Percentiles rank a stretch among this genome's conserved stretches.
Evolutionary conservation across 2,797 vertebrate species (phyloP).

Genomic region (Gymnothorax reevesii): DNA sequence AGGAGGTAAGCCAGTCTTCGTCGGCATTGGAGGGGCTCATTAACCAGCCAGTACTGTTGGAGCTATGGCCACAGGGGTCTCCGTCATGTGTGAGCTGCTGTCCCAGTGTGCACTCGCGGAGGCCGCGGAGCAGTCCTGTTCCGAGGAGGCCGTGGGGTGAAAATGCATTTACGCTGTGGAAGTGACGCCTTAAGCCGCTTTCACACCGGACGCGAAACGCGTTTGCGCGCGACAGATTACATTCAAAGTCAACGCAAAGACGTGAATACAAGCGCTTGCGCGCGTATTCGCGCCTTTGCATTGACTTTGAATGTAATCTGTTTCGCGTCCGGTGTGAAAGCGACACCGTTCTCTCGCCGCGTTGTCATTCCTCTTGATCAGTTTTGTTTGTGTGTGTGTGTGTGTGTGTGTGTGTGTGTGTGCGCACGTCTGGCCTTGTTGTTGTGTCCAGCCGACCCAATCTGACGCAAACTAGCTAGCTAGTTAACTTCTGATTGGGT

Average conservation of each 20-base stretch:
- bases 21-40: slow-evolving; percentile 25
- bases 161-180: not conserved
- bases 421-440: not conserved
- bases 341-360: not conserved
- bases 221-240: no score
- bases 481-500: not conserved
- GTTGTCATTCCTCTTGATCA: no score
- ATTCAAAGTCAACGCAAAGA: no score
- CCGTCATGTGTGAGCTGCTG: not conserved
- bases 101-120: slow-evolving; percentile 7
- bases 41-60: not conserved
- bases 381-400: not conserved
- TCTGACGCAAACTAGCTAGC: slow-evolving; percentile 19
- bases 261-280: no score
- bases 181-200: not conserved
- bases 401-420: not conserved
- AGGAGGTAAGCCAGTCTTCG: slow-evolving; percentile 66
- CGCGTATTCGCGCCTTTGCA: no score
- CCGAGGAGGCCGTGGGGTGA: slow-evolving; percentile 31
- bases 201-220: no score
- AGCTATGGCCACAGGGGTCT: not conserved
- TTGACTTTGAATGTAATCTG: no score
- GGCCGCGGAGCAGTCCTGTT: slow-evolving; percentile 24
- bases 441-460: not conserved
- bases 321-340: no score